Evolutionary conservation across 2,888 invertebrate genomes (phyloP).

Genomic region (Xestoiulus laeticollis): DNA sequence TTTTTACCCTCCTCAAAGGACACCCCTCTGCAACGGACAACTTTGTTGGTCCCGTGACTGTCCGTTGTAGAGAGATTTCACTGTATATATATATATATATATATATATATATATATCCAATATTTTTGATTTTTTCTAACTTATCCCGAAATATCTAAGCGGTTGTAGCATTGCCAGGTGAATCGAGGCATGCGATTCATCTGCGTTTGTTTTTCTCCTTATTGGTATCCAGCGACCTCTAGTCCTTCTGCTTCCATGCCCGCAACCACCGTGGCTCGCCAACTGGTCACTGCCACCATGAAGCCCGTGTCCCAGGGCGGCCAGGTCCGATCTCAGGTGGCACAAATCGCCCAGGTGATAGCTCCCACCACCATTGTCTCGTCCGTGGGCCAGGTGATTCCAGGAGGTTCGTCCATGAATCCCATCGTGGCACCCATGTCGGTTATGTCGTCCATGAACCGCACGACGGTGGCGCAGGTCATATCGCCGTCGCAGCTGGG

Average conservation of each 20-base stretch:
- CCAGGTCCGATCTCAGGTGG: slow-evolving; percentile 50
- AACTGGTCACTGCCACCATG: slow-evolving; percentile 53
- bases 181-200: no score
- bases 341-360: slow-evolving; percentile 55
- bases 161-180: no score
- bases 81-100: no score
- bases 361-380: slow-evolving; percentile 54
- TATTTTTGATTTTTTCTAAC: no score
- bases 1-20: no score
- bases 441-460: slow-evolving; percentile 51
- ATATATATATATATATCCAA: no score
- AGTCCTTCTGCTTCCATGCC: slow-evolving; percentile 44
- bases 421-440: slow-evolving; percentile 42
- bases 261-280: slow-evolving; percentile 51
- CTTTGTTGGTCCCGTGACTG: no score
- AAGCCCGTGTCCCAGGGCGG: no score
- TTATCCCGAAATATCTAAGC: no score
- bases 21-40: no score
- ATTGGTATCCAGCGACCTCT: slow-evolving; percentile 35
- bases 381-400: slow-evolving; percentile 49
- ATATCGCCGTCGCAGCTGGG: slow-evolving; percentile 49
- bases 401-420: slow-evolving; percentile 12
- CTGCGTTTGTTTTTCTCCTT: neutral
- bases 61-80: no score
- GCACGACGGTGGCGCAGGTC: slow-evolving; percentile 49